phyloP scores from a whole-genome alignment of 2,113 vertebrate species.

The Hemiprocne comata region DNA sequence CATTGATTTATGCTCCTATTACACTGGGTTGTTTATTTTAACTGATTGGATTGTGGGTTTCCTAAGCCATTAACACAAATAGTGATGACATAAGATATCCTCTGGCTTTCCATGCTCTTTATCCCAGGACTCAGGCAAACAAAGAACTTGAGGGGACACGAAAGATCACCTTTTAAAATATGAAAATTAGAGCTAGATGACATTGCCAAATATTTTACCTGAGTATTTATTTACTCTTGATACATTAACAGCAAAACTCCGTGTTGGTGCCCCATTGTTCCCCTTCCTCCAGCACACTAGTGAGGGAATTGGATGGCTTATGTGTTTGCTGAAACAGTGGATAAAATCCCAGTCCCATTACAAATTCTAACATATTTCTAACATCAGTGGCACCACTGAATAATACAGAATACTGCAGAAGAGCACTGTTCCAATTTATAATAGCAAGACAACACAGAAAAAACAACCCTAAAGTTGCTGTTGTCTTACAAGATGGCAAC shows the following conservation, averaged over 20 bases:
- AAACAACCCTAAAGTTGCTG: background rate
- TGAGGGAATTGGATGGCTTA: background rate
- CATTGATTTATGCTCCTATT: slow-evolving; percentile 72
- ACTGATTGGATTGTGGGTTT: slow-evolving; percentile 70
- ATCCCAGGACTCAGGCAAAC: slow-evolving; percentile 10
- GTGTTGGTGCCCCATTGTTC: background rate
- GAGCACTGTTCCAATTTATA: background rate
- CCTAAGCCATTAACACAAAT: slow-evolving; percentile 71
- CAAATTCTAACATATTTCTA: background rate
- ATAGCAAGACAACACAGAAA: background rate
- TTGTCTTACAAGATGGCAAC: background rate
- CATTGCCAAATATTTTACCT: slow-evolving; percentile 22
- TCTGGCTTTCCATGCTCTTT: slow-evolving; percentile 30
- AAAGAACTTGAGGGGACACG: slow-evolving; percentile 18
- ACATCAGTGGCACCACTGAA: background rate
- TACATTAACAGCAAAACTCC: background rate
- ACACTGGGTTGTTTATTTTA: slow-evolving; percentile 70
- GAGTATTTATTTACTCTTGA: slow-evolving; percentile 19
- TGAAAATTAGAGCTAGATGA: slow-evolving; percentile 21
- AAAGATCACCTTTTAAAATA: slow-evolving; percentile 28
- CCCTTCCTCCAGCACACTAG: background rate
- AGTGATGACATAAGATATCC: slow-evolving; percentile 63
- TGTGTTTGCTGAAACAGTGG: background rate
- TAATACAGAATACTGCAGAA: background rate
- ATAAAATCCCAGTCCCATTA: background rate